Base-by-base conservation (phyloP, 2,888 invertebrate species). In the Alloplasta piceator region DNA sequence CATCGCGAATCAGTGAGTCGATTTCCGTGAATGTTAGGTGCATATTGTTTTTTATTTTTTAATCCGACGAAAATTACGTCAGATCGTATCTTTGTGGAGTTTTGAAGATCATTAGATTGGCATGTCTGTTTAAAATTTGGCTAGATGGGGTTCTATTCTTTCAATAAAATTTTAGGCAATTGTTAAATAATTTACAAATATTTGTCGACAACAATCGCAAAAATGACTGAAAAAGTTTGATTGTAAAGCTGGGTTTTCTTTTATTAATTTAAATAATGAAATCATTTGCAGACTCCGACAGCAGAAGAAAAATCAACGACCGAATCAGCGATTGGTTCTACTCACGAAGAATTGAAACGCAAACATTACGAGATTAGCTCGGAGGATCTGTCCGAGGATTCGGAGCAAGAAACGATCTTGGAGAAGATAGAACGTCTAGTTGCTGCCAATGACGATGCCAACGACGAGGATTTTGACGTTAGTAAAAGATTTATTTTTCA, bases 391-490 rank as follows among this genome's bases (percentile, higher is more conserved):
- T 80, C 76, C 6, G 86, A 86, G 9, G 87, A 86, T 6, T 86
- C 85, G 5, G 86, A 87, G 0, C 82, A 84, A 2, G 89, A 90
- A 43, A 79, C 81, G 5, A 39, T 89, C 0, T 9, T 76, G 9
- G 16, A 78, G 0, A 88, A 86, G 68, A 76, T 91, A 6, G 82
- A 89, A 4, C 86, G 86, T 60, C 60, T 88, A 6, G 87, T 78
- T 2, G 46, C 66, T 0, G 6, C 41, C 16, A 82, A 85, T 4
- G 73, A 83, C 6, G 87, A 86, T 60, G 50, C 60, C 10, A 82
- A 87, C n/a, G 91, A 91, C 77, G 76, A 83, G 7, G 86, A 88
- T 80, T 90, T 85, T 48, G 77, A 77, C 48, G 89, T 90, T 50
- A 88, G 88, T 84, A 61, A 38, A 63, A 58, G 5, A 58, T 41